These are phyloP conservation scores for Zhengitettix transpicula DNA, from an alignment of 2,888 invertebrate species.

Conservation along the genomic window DNA sequence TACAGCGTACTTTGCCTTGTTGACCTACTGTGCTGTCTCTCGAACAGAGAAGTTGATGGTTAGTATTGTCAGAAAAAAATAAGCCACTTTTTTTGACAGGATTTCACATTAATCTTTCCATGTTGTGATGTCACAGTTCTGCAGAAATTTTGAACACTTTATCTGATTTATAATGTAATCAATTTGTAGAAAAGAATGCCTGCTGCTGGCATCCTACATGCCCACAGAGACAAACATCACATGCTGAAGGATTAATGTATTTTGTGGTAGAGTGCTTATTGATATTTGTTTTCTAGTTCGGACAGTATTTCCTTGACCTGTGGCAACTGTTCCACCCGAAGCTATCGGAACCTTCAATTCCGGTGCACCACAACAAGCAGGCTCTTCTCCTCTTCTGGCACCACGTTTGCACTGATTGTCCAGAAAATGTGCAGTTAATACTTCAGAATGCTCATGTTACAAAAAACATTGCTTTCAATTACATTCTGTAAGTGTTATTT, in stretches of 20 bases:
- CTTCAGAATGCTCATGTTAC: conserved; percentile 74
- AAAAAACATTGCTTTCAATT: conserved; percentile 91
- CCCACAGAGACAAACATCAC: no score
- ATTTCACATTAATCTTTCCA: no score
- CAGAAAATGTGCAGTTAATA: conserved; percentile 79
- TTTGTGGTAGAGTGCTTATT: background rate
- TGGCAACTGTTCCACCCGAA: conserved; percentile 93
- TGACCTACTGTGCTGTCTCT: conserved; percentile 81
- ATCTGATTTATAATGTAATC: no score
- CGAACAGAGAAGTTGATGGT: conserved; percentile 88
- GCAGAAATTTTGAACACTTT: no score
- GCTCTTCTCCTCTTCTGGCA: conserved; percentile 87
- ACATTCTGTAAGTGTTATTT: conserved; percentile 62
- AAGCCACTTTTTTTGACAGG: no score
- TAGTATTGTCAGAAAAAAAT: conserved; percentile 17
- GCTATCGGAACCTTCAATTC: conserved; percentile 83
- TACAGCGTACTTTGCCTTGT: conserved; percentile 80
- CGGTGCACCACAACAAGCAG: conserved; percentile 91
- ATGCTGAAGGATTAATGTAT: no score
- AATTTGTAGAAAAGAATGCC: no score
- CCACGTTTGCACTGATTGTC: conserved; percentile 80
- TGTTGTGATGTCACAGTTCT: no score
- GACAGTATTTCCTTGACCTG: conserved; percentile 76
- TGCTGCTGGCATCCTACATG: no score
- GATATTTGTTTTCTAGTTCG: conserved; percentile 45